Evolutionary conservation across 2,113 vertebrate genomes (phyloP).

Genomic region (Ivindomyrus marchei): DNA sequence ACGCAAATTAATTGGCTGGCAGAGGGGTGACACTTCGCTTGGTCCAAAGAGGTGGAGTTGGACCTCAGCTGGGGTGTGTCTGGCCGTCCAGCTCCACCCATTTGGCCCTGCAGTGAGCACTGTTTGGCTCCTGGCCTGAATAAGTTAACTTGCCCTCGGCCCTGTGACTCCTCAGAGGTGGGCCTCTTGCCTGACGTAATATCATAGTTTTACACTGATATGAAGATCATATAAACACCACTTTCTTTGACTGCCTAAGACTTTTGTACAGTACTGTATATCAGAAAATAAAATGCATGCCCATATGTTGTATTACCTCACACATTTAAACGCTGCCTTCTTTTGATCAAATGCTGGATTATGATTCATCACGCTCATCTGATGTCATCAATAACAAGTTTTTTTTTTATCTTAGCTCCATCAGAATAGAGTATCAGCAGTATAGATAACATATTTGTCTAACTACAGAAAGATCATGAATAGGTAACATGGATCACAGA

Average conservation of each 20-base stretch:
- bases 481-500: background rate
- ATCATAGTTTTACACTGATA: background rate
- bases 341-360: background rate
- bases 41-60: background rate
- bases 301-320: background rate
- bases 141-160: background rate
- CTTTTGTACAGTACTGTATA: background rate
- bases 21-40: background rate
- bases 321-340: background rate
- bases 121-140: background rate
- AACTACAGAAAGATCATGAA: background rate
- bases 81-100: background rate
- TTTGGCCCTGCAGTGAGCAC: background rate
- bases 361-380: background rate
- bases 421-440: background rate
- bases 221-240: background rate
- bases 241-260: background rate
- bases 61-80: background rate
- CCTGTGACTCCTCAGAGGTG: background rate
- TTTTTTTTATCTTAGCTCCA: background rate
- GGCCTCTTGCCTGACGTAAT: background rate
- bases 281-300: background rate
- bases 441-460: background rate
- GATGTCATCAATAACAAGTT: background rate
- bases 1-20: background rate